Percentiles rank a stretch among this genome's conserved stretches.
Conservation (phyloP, 2,797 vertebrate species). For the Apodemus agrarius region DNA sequence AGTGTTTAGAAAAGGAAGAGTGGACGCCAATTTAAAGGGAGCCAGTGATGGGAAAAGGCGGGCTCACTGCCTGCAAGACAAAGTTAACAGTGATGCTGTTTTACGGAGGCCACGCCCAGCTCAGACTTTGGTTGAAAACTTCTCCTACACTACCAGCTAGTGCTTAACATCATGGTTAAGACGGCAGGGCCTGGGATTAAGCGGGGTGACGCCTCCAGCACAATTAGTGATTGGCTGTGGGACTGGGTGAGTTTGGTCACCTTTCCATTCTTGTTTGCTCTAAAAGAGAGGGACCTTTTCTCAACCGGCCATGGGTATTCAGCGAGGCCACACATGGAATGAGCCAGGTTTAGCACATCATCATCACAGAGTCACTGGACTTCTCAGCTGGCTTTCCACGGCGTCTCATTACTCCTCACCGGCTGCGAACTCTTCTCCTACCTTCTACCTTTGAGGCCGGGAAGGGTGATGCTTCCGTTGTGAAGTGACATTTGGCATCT, state of each 20-base stretch:
- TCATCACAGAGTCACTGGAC: neutral
- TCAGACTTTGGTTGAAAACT: neutral
- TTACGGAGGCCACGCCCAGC: neutral
- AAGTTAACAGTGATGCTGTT: neutral
- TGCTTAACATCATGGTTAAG: neutral
- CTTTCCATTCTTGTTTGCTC: neutral
- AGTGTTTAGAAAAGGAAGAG: conserved; percentile 48
- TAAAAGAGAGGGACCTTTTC: conserved; percentile 7
- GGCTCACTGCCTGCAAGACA: neutral
- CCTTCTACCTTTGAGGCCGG: neutral
- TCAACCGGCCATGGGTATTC: neutral
- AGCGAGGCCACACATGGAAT: neutral
- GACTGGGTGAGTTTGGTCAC: neutral
- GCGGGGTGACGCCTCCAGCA: neutral
- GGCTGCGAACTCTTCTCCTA: neutral
- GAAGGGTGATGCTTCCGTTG: neutral
- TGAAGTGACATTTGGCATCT: neutral
- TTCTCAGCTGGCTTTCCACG: neutral
- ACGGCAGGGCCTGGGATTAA: conserved; percentile 6
- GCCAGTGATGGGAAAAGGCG: neutral
- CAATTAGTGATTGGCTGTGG: neutral
- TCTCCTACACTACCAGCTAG: neutral
- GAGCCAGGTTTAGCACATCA: neutral
- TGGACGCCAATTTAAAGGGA: neutral
- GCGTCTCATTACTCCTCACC: neutral